Evolutionary conservation across 2,797 vertebrate species (phyloP), one percentile per base, ranked within the genome.

Genomic region (Podarcis lilfordi): DNA sequence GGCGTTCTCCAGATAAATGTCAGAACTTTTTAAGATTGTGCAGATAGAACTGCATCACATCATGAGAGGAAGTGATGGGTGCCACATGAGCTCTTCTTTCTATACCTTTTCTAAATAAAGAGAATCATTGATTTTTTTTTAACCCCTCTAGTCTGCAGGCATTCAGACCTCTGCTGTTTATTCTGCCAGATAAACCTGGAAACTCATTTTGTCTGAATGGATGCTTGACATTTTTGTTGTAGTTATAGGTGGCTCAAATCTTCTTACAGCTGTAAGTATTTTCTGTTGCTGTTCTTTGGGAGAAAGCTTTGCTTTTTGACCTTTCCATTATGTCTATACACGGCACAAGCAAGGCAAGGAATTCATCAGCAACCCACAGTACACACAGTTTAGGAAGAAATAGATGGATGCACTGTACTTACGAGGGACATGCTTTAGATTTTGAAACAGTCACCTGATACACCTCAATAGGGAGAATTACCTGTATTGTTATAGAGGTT

Each of bases 11-110:
- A 0, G 25, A 3, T 19, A 32, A 29, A 59, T 35, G 61, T 55
- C 0, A 1, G 64, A 2, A 76, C 0, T 66, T 1, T 78, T 25
- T 55, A 72, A 0, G 8, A 19, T 0, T 0, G n/a, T 84, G 69
- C 45, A 17, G 45, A 45, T 10, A 27, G 13, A 21, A 2, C 35
- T 1, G 40, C 1, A 45, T 8, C 32, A 69, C 80, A 79, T 69
- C 72, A 3, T 64, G 37, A 75, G 8, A 64, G 43, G 82, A 1
- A 1, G 4, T 13, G 74, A 4, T 32, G 29, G 5, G 29, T 40
- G 29, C 8, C 23, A 27, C 37, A 17, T 27, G 75, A 76, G 80
- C 4, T 27, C 15, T n/a, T 0, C 59, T 71, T 64, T 0, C 11
- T 32, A 29, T 64, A 9, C 10, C 2, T n/a, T 0, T 43, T 43